Conservation (phyloP, 2,888 invertebrate genomes). For the Caradrina clavipalpis region DNA sequence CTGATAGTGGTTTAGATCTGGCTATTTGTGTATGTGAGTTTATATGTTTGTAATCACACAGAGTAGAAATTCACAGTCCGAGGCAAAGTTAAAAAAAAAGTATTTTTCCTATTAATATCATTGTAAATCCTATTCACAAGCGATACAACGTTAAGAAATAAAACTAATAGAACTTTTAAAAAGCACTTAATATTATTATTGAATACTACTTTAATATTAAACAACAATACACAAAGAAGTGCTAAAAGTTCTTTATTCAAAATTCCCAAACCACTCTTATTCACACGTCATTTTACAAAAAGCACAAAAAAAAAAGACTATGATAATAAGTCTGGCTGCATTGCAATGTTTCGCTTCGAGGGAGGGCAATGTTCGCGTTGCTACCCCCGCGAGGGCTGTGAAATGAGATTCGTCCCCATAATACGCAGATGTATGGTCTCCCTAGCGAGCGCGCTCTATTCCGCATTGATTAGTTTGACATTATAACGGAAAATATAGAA, state of each 20-base stretch:
- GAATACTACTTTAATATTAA: constrained; percentile 1
- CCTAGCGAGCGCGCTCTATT: constrained; percentile 34
- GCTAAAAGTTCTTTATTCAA: neutral
- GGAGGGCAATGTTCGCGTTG: constrained; percentile 43
- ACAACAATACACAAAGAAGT: constrained; percentile 13
- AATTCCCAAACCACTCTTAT: constrained; percentile 21
- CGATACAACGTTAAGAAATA: neutral
- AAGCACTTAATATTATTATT: constrained; percentile 27
- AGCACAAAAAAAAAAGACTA: constrained; percentile 34
- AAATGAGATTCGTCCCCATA: constrained; percentile 64
- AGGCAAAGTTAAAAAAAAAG: too few species aligned
- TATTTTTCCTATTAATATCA: neutral
- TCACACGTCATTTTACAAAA: constrained; percentile 30
- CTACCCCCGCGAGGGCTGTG: constrained; percentile 49
- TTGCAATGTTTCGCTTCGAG: constrained; percentile 51
- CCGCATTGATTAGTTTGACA: constrained; percentile 55
- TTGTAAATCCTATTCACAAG: constrained; percentile 1
- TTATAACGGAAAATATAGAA: constrained; percentile 27
- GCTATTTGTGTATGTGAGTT: too few species aligned
- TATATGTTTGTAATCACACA: too few species aligned
- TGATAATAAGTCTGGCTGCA: constrained; percentile 48
- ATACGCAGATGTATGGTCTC: constrained; percentile 56
- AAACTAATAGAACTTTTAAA: constrained; percentile 9
- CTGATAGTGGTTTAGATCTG: too few species aligned
- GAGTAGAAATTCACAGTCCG: too few species aligned